Evolutionary conservation across 1,140 invertebrate genomes (phyloP), one percentile per base, ranked within the genome.

Genomic region (Formica exsecta): DNA sequence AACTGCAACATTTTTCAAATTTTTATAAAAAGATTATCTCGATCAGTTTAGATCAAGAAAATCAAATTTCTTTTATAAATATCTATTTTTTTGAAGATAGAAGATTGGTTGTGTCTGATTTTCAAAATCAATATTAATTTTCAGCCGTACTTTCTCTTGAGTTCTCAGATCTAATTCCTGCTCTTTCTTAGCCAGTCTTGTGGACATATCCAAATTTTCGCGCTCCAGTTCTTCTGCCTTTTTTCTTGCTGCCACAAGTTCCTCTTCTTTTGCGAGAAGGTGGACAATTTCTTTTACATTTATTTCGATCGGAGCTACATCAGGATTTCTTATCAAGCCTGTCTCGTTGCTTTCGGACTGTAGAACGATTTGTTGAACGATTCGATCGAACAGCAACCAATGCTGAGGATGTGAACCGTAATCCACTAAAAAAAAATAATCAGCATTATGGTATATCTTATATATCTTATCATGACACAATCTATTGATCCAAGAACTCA

Each of bases 351-450:
- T 96, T 89, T 97, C 97, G 3, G 96, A 95, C 94, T 99, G 99
- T n/a, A 99, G 95, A 32, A 98, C 97, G 48, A 99, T 97, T 95
- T 99, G 99, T 93, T 99, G 99, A n/a, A 98, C 97, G 70, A 99
- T 97, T 74, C 99, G 97, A 94, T 99, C 99, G 92, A 99, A 98
- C 41, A 99, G 95, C 36, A 98, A 95, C 99, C 99, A 99, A 92
- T 99, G 97, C 86, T 99, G 98, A 32, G 97, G 97, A 95, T 98
- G 97, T 2, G 97, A 97, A 71, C 97, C 97, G 89, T 98, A 98
- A 87, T 97, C 97, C 95, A 97, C 96, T 96, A 89, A 36, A 95
- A 95, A 93, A 13, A n/a, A 36, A n/a, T n/a, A 59, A 70, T 38
- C 29, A 36, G 6, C 25, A 44, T 85, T 41, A 41, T 41, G 1